Evolutionary conservation across 2,113 vertebrate species (phyloP), one percentile per base, ranked within the genome.

Genomic region (Shinisaurus crocodilurus): DNA sequence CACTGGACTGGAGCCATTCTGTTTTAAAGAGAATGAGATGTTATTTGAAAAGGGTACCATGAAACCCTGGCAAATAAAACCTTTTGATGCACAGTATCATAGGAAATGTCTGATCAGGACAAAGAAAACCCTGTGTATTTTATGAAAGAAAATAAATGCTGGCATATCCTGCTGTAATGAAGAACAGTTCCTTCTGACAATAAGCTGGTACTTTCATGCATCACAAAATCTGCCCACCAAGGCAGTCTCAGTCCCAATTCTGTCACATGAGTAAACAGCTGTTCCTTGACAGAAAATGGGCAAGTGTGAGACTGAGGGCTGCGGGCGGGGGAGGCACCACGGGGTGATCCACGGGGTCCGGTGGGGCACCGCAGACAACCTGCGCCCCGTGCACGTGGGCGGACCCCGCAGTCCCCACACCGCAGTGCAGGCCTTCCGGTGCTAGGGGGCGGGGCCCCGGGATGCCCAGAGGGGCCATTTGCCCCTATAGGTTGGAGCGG

Each of bases 121-220:
- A 92, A 16, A 27, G 70, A 75, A 94, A 92, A 89, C 72, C 0
- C 2, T 5, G 69, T 86, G 70, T 65, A 67, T 81, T 94, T 86
- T 90, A 79, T 43, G 37, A 90, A 60, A 90, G 6, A 90, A 95
- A 89, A 92, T 65, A 65, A 88, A 90, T 88, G 3, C 5, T 88
- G 40, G 90, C n/a, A 83, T 79, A 50, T 76, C 5, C 20, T 93
- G 34, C 85, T 86, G 13, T 83, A 91, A 25, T 3, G 5, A 91
- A 25, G 34, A 85, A 69, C 83, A 80, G 29, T 79, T 37, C 27
- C n/a, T 88, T 90, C 70, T 50, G 79, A n/a, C 63, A 40, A 54
- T 85, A 77, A 90, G n/a, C 72, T 90, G 72, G n/a, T 85, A 79
- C 82, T 90, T 90, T 85, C 89, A 79, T 60, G 79, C 45, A 69